Percentiles rank a stretch among this genome's conserved stretches.
Conservation (phyloP, 2,113 vertebrate genomes). For the Aptenodytes patagonicus region DNA sequence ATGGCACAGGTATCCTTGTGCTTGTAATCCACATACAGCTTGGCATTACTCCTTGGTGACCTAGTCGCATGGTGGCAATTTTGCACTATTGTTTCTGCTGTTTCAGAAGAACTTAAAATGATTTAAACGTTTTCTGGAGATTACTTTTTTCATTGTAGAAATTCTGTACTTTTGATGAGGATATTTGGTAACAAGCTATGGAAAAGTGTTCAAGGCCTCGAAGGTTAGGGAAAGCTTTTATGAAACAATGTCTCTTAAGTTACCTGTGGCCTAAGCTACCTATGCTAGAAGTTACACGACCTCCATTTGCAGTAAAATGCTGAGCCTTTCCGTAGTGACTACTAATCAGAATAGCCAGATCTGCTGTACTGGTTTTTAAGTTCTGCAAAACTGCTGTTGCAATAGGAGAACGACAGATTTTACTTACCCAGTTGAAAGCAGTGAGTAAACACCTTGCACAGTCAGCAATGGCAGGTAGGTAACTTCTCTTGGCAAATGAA, state of each 20-base stretch:
- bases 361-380: neutral
- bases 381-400: neutral
- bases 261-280: neutral
- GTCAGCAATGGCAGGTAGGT: neutral
- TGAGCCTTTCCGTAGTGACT: neutral
- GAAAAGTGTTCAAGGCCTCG: neutral
- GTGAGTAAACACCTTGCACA: neutral
- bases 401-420: neutral
- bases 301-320: neutral
- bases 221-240: neutral
- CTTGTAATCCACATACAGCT: accelerated
- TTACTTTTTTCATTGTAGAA: neutral
- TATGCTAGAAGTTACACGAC: neutral
- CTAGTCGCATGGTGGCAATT: neutral
- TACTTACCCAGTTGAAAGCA: neutral
- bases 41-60: neutral
- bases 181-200: neutral
- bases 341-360: neutral
- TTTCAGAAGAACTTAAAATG: neutral
- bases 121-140: neutral
- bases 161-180: neutral
- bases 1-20: neutral
- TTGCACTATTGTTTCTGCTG: neutral
- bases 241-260: neutral
- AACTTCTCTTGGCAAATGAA: neutral